Evolutionary conservation across 2,797 vertebrate species (phyloP), one percentile per base, ranked within the genome.

Genomic region (Argentina silus): DNA sequence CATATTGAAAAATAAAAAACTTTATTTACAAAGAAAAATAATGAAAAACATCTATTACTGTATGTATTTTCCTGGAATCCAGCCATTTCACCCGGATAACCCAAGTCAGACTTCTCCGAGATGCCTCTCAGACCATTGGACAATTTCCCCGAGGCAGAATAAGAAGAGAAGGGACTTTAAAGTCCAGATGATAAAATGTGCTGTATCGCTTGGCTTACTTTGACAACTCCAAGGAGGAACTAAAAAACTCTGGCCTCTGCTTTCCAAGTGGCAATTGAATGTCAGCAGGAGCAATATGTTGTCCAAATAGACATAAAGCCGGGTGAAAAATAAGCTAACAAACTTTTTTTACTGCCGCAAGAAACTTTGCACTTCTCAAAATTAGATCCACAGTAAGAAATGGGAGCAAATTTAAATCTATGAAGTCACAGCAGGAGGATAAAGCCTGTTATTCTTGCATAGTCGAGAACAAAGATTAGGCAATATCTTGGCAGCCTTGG

Each of bases 251-350:
- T 69, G 42, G 12, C 64, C 45, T 77, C 74, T 76, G 76, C 77
- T 81, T 82, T 87, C 79, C 79, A 84, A 86, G 79, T 86, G 83
- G 71, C 81, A 83, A 64, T 77, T 69, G 66, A 83, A 80, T 86
- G 85, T 85, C 78, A 86, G 76, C 76, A 55, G 73, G 78, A 84
- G 69, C 71, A 73, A 79, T 73, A 78, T 74, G 71, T 85, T 87
- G 80, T 86, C 78, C 78, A 86, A 82, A 88, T 72, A 79, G 69
- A 87, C 85, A 79, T 86, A 88, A 86, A 85, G 81, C 86, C 84
- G 87, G 82, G 79, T 76, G 75, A 78, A 86, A 83, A 85, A 86
- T 77, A 85, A 85, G 81, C 72, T 62, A 73, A 80, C 55, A 81
- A 84, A 81, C 67, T 78, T 78, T 69, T 74, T 62, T 74, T 80